Percentiles rank a stretch among this genome's conserved stretches.
Conservation (phyloP, 2,888 invertebrate species). For the Coleophora flavipennella region DNA sequence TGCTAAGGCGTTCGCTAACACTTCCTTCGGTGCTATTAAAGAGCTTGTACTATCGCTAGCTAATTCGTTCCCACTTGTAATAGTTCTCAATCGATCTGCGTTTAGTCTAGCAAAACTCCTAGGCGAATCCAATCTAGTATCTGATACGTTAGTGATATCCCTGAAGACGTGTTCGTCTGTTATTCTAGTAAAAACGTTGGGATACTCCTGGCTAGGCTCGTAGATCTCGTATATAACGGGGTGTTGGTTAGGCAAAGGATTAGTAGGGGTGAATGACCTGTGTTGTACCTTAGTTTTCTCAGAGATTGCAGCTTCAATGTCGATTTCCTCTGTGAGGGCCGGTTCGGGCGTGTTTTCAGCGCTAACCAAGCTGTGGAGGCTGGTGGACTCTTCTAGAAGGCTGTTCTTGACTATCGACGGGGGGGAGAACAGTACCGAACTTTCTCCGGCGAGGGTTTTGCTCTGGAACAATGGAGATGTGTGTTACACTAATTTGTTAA, state of each 20-base stretch:
- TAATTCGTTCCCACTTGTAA: constrained; percentile 42
- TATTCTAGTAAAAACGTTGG: background rate
- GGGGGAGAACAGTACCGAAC: constrained; percentile 87
- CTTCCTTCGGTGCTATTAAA: constrained; percentile 61
- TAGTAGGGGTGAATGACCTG: constrained; percentile 61
- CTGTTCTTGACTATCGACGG: constrained; percentile 90
- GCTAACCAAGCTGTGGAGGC: constrained; percentile 69
- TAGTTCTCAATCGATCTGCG: constrained; percentile 57
- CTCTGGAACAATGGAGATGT: constrained; percentile 75
- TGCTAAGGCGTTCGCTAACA: constrained; percentile 55
- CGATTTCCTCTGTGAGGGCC: constrained; percentile 38
- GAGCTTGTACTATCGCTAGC: constrained; percentile 35
- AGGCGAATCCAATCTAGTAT: constrained; percentile 31
- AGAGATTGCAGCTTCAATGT: constrained; percentile 50
- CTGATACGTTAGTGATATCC: constrained; percentile 44
- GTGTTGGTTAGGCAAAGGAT: constrained; percentile 47
- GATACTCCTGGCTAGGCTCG: constrained; percentile 5
- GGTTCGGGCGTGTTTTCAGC: constrained; percentile 55
- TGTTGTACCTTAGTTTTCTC: constrained; percentile 70
- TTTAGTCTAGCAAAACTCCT: constrained; percentile 56
- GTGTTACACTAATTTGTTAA: too few species aligned
- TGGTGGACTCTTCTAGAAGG: constrained; percentile 76
- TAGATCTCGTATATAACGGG: constrained; percentile 28
- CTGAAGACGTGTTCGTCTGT: constrained; percentile 29
- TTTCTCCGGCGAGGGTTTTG: constrained; percentile 85